Base-by-base conservation (phyloP, 2,888 invertebrate species). In the Drosophila prostipennis region DNA sequence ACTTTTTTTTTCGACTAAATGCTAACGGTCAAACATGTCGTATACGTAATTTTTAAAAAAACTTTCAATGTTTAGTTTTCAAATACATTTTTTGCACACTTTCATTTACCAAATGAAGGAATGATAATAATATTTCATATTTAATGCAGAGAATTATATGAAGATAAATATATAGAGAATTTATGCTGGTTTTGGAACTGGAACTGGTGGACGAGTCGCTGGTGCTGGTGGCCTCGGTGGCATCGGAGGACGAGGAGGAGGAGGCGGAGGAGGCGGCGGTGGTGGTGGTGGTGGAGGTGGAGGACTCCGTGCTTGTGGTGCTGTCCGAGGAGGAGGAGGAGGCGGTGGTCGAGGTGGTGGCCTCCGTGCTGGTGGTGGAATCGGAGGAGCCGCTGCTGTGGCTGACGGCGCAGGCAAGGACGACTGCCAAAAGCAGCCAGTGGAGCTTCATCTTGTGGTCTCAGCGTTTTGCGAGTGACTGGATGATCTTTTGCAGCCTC, bases 381-480 rank as follows among this genome's bases (percentile, higher is more conserved):
- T 16, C 26, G 16, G 6, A 0, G 29, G 36, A 19, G 43, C 32
- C 4, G 10, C 11, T 3, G 42, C 29, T 29, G 40, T 42, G 5
- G 40, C 5, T 53, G 2, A 74, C 11, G 32, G 45, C 34, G 23
- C 61, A 69, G 14, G 54, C 40, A 19, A 73, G 56, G 23, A 57
- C 40, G 8, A 48, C 53, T 8, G 48, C 69, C 29, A 61, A 32
- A 1, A 74, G 53, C 37, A 72, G 52, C 52, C 48, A 72, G 23
- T 72, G 72, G 13, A 72, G 73, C 51, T 72, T 72, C 72, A 72
- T 72, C 1, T 19, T 48, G 39, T 5, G 29, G 26, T 2, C 2
- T 16, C 14, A 10, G 1, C 1, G 34, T 11, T 16, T 4, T 32
- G 16, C 32, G 7, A 7, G 6, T 13, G 42, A 34, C 14, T 58